phyloP scores from a whole-genome alignment of 2,797 vertebrate genomes.

The Mormyrops boulengeri region DNA sequence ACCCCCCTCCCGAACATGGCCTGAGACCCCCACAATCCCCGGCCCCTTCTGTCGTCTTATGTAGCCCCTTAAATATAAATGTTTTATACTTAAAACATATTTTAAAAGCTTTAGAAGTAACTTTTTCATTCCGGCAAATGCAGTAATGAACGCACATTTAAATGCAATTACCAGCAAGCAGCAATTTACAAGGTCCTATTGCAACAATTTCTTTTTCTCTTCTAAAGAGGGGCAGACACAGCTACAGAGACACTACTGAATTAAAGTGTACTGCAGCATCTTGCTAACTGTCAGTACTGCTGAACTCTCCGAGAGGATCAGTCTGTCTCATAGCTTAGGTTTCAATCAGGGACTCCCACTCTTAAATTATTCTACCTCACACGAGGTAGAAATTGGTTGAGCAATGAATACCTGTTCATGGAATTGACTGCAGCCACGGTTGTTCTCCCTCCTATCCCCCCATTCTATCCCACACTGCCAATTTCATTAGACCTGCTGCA shows the following conservation, averaged over 20 bases:
- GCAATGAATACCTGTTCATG: not conserved
- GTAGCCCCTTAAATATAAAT: not conserved
- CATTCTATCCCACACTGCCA: not conserved
- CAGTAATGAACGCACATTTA: slow-evolving; percentile 2
- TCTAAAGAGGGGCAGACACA: not conserved
- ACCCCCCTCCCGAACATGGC: slow-evolving; percentile 21
- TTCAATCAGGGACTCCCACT: slow-evolving; percentile 10
- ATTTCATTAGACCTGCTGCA: not conserved
- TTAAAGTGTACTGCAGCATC: not conserved
- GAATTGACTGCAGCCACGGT: not conserved
- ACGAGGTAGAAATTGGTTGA: not conserved
- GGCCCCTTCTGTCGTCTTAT: slow-evolving; percentile 21
- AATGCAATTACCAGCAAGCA: not conserved
- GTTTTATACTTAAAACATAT: not conserved
- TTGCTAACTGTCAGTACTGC: not conserved
- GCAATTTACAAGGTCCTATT: not conserved
- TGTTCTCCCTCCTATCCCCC: no score
- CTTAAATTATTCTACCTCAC: not conserved
- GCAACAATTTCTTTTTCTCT: not conserved
- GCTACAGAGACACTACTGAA: not conserved
- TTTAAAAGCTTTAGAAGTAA: slow-evolving; percentile 3
- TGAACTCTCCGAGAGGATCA: not conserved
- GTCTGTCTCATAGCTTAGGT: not conserved
- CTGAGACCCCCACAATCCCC: slow-evolving; percentile 36
- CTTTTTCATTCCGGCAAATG: not conserved